Evolutionary conservation across 2,113 vertebrate genomes (phyloP), one percentile per base, ranked within the genome.

Genomic region (Euleptes europaea): DNA sequence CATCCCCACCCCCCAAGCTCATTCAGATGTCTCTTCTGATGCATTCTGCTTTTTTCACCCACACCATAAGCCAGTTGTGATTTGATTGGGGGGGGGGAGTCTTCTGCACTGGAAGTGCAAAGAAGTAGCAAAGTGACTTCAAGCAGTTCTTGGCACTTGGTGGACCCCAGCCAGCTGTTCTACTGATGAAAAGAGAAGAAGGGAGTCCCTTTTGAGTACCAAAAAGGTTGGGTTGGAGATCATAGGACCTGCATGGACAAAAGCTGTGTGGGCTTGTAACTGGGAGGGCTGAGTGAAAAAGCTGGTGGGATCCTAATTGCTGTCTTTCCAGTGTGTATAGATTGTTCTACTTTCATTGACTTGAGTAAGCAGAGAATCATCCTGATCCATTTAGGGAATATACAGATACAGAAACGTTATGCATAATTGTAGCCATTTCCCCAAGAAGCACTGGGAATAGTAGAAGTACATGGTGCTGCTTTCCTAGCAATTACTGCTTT

Each of bases 401-500:
- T 38, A 38, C 5, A 44, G 17, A 47, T 76, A 33, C 9, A 57
- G 49, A 54, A 57, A 12, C 75, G 26, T 63, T 63, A 28, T 26
- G 60, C 72, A 47, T 31, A 8, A 28, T 26, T 63, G 31, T 14
- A n/a, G 42, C 1, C 72, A 74, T 49, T 49, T 49, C 14, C 15
- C 47, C 47, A 54, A 76, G 44, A 49, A 76, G n/a, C 15, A 4
- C 8, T n/a, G 42, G 38, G 49, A 35, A 78, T 10, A 78, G 19
- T 11, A 13, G 23, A 13, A 78, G 88, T 91, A 90, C 88, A 74
- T 88, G 88, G 82, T 10, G 0, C 88, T 88, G 87, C 85, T 89
- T 88, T 88, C 87, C 89, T 93, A 88, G 87, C 86, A 88, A 89
- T 85, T 91, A 76, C 89, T 82, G 90, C 65, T 88, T 90, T 63